These are phyloP conservation scores for Micronycteris hirsuta DNA, from an alignment of 2,113 vertebrate genomes.

Conservation along the genomic window DNA sequence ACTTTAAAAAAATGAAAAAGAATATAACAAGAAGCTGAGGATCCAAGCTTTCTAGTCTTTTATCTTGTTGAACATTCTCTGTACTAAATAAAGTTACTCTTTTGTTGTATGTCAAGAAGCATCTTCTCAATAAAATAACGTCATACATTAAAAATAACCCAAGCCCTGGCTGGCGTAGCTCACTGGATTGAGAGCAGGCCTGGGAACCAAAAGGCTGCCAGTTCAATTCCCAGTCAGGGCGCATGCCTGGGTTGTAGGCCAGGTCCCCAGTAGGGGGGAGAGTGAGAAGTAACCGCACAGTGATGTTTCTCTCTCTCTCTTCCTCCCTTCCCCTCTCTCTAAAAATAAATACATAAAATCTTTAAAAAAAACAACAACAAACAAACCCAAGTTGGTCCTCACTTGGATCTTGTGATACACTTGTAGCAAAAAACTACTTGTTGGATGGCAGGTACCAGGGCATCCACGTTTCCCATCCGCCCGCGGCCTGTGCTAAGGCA, in stretches of 20 bases:
- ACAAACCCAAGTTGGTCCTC: not conserved
- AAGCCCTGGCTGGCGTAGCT: not conserved
- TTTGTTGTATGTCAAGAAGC: not conserved
- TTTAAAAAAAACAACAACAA: not conserved
- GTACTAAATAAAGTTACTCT: not conserved
- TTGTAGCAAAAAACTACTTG: not conserved
- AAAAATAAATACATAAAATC: no score
- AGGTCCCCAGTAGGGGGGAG: no score
- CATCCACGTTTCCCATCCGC: accelerated
- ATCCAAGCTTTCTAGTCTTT: not conserved
- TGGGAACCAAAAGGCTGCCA: no score
- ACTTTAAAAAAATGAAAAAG: not conserved
- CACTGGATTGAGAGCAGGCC: no score
- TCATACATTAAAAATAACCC: not conserved
- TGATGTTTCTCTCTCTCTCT: no score
- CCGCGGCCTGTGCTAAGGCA: not conserved
- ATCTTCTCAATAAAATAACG: not conserved
- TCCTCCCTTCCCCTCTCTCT: no score
- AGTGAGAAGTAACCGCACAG: no score
- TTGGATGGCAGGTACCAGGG: not conserved
- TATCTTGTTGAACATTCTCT: not conserved
- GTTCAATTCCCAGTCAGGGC: no score
- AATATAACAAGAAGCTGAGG: not conserved
- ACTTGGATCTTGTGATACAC: not conserved
- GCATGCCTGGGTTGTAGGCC: no score